Evolutionary conservation across 2,888 invertebrate genomes (phyloP).

Genomic region (Diloba caeruleocephala): DNA sequence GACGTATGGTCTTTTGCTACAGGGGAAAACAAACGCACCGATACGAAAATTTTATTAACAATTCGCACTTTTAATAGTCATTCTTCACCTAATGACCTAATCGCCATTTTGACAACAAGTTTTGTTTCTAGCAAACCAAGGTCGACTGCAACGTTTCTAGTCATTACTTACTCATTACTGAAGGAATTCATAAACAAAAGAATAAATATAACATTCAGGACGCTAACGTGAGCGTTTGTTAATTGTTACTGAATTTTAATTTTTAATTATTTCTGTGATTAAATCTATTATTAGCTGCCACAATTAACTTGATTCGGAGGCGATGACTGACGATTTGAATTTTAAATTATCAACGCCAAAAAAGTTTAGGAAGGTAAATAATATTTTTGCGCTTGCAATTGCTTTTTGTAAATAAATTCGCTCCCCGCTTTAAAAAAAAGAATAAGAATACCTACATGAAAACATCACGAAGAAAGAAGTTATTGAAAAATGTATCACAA

Average conservation of each 20-base stretch:
- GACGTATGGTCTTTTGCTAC: too few relatives aligned
- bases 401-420: too few relatives aligned
- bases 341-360: not conserved
- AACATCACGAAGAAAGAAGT: too few relatives aligned
- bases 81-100: conserved; percentile 27
- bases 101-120: conserved; percentile 23
- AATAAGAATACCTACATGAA: too few relatives aligned
- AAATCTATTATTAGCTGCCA: conserved; percentile 14
- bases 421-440: too few relatives aligned
- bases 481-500: too few relatives aligned
- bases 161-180: conserved; percentile 27
- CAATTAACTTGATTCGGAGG: conserved; percentile 9
- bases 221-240: conserved; percentile 9
- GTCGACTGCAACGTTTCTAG: conserved; percentile 19
- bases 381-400: too few relatives aligned
- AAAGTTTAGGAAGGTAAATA: too few relatives aligned
- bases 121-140: conserved; percentile 25
- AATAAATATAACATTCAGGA: conserved; percentile 25
- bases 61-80: conserved; percentile 19
- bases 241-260: conserved; percentile 13
- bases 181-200: conserved; percentile 36
- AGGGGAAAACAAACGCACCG: not conserved
- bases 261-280: conserved; percentile 30
- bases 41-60: conserved; percentile 19
- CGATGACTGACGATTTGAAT: conserved; percentile 6